Conservation (phyloP, 2,797 vertebrate species). For the Oryzias dopingdopingensis region DNA sequence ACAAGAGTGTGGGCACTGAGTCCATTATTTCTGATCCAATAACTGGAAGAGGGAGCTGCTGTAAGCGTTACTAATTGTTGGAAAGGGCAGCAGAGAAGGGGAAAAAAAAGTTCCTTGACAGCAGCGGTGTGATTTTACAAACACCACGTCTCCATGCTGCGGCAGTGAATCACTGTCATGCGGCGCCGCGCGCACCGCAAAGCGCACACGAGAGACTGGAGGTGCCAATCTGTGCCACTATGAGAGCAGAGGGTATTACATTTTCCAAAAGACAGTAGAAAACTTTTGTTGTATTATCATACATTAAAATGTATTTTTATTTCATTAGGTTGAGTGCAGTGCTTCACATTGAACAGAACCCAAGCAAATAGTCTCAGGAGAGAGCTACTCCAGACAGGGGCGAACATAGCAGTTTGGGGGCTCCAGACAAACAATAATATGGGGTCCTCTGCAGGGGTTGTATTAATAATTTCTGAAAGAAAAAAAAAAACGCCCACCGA, state of each 20-base stretch:
- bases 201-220: constrained; percentile 25
- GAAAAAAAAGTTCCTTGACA: constrained; percentile 24
- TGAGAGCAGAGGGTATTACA: constrained; percentile 31
- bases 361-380: too few relatives aligned
- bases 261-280: constrained; percentile 13
- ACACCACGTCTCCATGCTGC: constrained; percentile 68
- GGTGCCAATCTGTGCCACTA: not conserved
- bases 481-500: too few relatives aligned
- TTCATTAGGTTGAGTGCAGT: too few relatives aligned
- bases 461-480: too few relatives aligned
- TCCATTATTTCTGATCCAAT: constrained; percentile 56
- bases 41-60: constrained; percentile 4
- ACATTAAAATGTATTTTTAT: too few relatives aligned
- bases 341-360: too few relatives aligned
- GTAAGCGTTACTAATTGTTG: not conserved
- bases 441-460: too few relatives aligned
- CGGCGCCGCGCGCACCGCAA: constrained; percentile 42
- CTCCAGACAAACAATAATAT: too few relatives aligned
- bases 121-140: constrained; percentile 72
- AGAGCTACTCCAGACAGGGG: too few relatives aligned
- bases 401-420: too few relatives aligned
- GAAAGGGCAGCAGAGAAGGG: constrained; percentile 1
- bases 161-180: constrained; percentile 53
- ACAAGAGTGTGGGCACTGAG: constrained; percentile 37
- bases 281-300: too few relatives aligned